These are phyloP conservation scores for Nothobranchius kuhntae DNA, from an alignment of 2,113 vertebrate species.

Conservation along the genomic window DNA sequence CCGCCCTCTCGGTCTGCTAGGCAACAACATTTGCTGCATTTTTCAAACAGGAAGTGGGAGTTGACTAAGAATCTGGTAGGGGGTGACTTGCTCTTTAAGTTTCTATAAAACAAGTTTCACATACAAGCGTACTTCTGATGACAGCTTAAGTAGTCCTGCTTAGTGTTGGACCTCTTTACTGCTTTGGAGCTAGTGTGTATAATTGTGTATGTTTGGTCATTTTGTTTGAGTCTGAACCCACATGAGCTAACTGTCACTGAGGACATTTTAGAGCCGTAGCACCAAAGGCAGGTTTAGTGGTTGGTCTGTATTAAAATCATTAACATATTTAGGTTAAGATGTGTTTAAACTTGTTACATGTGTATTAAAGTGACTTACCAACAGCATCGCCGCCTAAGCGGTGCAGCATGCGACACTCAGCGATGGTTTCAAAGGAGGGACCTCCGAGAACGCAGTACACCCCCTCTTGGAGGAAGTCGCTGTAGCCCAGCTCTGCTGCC, in stretches of 20 bases:
- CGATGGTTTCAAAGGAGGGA: conserved; percentile 89
- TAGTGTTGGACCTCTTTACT: not conserved
- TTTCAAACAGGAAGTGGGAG: too few species aligned
- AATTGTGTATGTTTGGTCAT: not conserved
- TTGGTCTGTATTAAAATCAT: too few species aligned
- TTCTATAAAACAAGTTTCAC: too few species aligned
- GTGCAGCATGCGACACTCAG: conserved; percentile 84
- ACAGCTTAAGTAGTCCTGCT: too few species aligned
- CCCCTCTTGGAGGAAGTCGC: conserved; percentile 80
- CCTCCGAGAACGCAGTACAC: conserved; percentile 86
- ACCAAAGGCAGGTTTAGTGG: too few species aligned
- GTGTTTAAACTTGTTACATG: not conserved
- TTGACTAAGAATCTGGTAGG: too few species aligned
- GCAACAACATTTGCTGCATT: too few species aligned
- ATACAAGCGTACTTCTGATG: too few species aligned
- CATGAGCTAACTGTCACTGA: too few species aligned
- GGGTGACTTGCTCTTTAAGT: too few species aligned
- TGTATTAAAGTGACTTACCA: conserved; percentile 65
- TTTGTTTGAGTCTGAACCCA: not conserved
- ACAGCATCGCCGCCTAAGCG: conserved; percentile 87
- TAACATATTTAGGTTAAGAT: too few species aligned
- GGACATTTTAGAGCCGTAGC: not conserved
- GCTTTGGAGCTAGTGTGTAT: not conserved
- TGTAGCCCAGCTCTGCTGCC: conserved; percentile 78
- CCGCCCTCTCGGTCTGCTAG: too few species aligned